Base-by-base conservation (phyloP, 1,140 invertebrate genomes). In the Nixonia krombeini region DNA sequence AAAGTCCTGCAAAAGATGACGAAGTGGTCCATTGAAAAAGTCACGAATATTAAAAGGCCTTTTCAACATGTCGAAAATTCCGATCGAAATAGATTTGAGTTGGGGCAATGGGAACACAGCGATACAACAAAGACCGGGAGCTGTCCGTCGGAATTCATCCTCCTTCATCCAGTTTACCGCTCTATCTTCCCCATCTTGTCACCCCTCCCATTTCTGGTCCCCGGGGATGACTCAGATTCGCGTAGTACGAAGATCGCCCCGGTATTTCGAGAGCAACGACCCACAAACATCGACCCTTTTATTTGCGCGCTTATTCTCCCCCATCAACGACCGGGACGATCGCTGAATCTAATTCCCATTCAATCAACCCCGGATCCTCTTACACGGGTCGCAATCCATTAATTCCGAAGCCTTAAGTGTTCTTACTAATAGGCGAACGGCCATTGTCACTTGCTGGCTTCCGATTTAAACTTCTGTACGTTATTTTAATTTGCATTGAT, bases 1-100 rank as follows among this genome's bases (percentile, higher is more conserved):
- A 84, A 59, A 82, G 76, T 71, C 82, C 85, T 86, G 79, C 17
- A 68, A 82, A 64, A n/a, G n/a, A n/a, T n/a, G n/a, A n/a, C n/a
- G n/a, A n/a, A n/a, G n/a, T 56, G 35, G 44, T 45, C 45, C 13
- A 50, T 61, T 33, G 44, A 53, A 35, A 17, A 16, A 41, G 44
- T 52, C n/a, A n/a, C n/a, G n/a, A n/a, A n/a, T n/a, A n/a, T n/a
- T n/a, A n/a, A n/a, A n/a, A n/a, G n/a, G n/a, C n/a, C n/a, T n/a
- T n/a, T 26, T 26, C 25, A 4, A 26, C 25, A 26, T 26, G 25
- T 9, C 4, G 25, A 4, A 4, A 4, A 7, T 12, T 33, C 3
- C 31, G 31, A 33, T 33, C 5, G 31, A 2, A 4, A 12, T 7
- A 6, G 5, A 28, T 28, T 3, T 33, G 31, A 4, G 3, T 31